Conservation (phyloP, 2,888 invertebrate genomes). For the Drepanosiphum platanoidis region DNA sequence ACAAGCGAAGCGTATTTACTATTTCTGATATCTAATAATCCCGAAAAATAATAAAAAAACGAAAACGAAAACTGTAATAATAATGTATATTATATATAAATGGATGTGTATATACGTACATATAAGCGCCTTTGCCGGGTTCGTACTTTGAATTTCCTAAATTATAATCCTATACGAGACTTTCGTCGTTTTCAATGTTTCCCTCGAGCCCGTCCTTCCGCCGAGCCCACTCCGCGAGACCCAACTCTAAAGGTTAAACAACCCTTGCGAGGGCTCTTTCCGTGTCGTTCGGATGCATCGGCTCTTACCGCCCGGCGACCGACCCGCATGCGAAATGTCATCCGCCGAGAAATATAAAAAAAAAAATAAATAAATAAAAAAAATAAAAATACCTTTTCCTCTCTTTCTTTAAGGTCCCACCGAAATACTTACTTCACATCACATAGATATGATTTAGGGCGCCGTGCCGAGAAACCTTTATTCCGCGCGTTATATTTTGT, state of each 20-base stretch:
- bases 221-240: neutral
- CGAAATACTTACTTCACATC: slow-evolving; percentile 35
- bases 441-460: slow-evolving; percentile 49
- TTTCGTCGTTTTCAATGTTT: slow-evolving; percentile 24
- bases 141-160: neutral
- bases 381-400: slow-evolving; percentile 32
- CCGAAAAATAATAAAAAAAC: neutral
- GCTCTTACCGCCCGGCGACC: neutral
- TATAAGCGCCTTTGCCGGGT: neutral
- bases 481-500: neutral
- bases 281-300: neutral
- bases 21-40: neutral
- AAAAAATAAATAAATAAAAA: slow-evolving; percentile 14
- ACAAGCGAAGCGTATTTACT: neutral
- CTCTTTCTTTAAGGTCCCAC: slow-evolving; percentile 9
- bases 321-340: slow-evolving; percentile 25
- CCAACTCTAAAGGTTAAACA: neutral
- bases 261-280: slow-evolving; percentile 5
- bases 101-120: too few relatives aligned
- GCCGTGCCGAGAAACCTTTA: neutral
- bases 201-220: neutral
- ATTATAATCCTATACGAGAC: slow-evolving; percentile 30
- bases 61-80: too few relatives aligned
- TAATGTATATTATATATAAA: too few relatives aligned
- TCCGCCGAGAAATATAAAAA: slow-evolving; percentile 4